A percentile compares a stretch with the other conserved stretches of the same genome.
These are phyloP conservation scores for Oryctolagus cuniculus DNA, from an alignment of 2,113 vertebrate genomes.

Conservation along the genomic window DNA sequence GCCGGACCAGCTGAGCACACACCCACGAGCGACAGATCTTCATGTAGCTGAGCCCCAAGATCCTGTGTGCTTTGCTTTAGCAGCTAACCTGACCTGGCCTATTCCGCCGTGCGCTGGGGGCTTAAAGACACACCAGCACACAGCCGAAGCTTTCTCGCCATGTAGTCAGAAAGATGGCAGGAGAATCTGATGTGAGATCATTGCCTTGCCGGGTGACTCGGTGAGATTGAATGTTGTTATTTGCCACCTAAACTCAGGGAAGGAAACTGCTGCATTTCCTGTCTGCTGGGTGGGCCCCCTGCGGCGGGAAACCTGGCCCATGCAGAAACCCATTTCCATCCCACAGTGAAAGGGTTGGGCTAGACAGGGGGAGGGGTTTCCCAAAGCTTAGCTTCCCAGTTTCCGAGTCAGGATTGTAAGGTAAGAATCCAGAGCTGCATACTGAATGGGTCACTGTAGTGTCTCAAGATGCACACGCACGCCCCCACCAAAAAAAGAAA, in stretches of 20 bases:
- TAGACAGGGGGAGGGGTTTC: not conserved
- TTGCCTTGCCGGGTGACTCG: not conserved
- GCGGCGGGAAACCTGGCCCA: not conserved
- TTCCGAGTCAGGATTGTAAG: not conserved
- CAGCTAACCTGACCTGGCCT: not conserved
- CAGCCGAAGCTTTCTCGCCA: not conserved
- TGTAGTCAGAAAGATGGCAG: not conserved
- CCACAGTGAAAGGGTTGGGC: not conserved
- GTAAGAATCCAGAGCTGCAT: too few species aligned
- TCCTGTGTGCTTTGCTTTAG: not conserved
- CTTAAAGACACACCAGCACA: not conserved
- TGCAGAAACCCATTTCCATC: not conserved
- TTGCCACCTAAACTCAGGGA: not conserved
- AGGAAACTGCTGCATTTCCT: not conserved
- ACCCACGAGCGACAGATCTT: not conserved
- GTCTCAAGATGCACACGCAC: not conserved
- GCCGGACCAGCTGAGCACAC: too few species aligned
- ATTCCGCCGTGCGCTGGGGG: not conserved
- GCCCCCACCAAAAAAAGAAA: not conserved
- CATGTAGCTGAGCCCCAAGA: too few species aligned
- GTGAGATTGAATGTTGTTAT: too few species aligned
- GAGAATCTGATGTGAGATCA: not conserved
- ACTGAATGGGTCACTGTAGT: not conserved
- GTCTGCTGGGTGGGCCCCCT: not conserved
- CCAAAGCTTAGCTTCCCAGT: not conserved